phyloP scores from a whole-genome alignment of 2,113 vertebrate species.

The Phocoena phocoena region DNA sequence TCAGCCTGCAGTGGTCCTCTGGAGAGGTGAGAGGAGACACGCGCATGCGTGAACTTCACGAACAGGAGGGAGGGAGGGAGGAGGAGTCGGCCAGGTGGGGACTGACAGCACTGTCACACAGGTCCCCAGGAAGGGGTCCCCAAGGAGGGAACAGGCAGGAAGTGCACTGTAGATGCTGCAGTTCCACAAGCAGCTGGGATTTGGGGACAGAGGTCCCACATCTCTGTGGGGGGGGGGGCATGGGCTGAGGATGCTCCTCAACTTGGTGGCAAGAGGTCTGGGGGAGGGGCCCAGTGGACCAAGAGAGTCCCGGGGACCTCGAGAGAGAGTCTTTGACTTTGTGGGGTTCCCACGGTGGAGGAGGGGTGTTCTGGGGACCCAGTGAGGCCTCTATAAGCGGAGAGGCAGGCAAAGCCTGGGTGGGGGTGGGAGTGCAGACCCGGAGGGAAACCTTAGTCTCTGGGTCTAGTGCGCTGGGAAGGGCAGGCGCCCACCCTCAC shows the following conservation, averaged over 20 bases:
- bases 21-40: background rate
- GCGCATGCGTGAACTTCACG: background rate
- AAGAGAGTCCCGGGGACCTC: background rate
- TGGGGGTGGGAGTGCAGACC: background rate
- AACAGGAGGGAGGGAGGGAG: background rate
- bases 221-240: accelerated
- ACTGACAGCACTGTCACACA: background rate
- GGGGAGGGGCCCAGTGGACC: background rate
- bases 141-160: background rate
- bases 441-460: background rate
- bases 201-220: background rate
- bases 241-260: background rate
- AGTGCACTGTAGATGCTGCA: accelerated
- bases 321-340: background rate
- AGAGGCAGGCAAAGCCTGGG: background rate
- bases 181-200: background rate
- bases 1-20: constrained; percentile 79
- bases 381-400: background rate
- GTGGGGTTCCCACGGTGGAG: background rate
- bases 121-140: background rate
- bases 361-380: background rate
- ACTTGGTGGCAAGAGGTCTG: background rate
- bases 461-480: background rate
- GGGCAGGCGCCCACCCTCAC: background rate
- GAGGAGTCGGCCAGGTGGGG: background rate